Evolutionary conservation across 1,140 invertebrate genomes (phyloP).

Genomic region (Saccostrea echinata): DNA sequence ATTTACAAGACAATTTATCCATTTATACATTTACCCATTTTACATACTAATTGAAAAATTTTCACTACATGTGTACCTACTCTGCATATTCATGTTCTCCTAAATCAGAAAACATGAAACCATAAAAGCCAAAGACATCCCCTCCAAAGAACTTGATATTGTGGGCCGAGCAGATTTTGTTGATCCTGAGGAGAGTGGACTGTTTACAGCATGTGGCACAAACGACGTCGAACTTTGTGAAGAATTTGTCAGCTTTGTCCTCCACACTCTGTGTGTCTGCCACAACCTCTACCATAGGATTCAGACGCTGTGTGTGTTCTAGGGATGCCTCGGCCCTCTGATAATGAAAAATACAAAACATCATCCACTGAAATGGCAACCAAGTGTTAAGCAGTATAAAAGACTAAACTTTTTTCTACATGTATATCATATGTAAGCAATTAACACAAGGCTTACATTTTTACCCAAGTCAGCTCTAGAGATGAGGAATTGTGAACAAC

Average conservation of each 20-base stretch:
- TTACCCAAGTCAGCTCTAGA: slow-evolving; percentile 70
- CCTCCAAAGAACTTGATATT: slow-evolving; percentile 93
- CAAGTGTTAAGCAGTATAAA: background rate
- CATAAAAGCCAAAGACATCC: slow-evolving; percentile 96
- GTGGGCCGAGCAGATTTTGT: slow-evolving; percentile 88
- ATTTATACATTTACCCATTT: too few species aligned
- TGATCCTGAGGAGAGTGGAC: slow-evolving; percentile 87
- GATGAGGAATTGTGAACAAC: slow-evolving; percentile 88
- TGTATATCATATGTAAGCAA: background rate
- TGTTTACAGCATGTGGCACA: slow-evolving; percentile 88
- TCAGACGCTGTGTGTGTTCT: slow-evolving; percentile 88
- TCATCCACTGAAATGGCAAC: background rate
- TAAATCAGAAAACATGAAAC: slow-evolving; percentile 94
- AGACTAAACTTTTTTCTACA: background rate
- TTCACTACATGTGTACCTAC: slow-evolving; percentile 82
- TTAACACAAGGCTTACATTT: slow-evolving; percentile 19
- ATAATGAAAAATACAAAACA: slow-evolving; percentile 68
- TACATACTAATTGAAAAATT: background rate
- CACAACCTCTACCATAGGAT: slow-evolving; percentile 94
- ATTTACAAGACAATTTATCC: too few species aligned
- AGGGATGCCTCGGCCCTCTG: slow-evolving; percentile 92
- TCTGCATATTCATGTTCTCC: slow-evolving; percentile 91
- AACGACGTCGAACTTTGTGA: slow-evolving; percentile 91
- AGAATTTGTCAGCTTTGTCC: slow-evolving; percentile 86
- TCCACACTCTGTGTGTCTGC: slow-evolving; percentile 85